Conservation (phyloP, 2,888 invertebrate genomes). For the Cryptocephalus moraei region DNA sequence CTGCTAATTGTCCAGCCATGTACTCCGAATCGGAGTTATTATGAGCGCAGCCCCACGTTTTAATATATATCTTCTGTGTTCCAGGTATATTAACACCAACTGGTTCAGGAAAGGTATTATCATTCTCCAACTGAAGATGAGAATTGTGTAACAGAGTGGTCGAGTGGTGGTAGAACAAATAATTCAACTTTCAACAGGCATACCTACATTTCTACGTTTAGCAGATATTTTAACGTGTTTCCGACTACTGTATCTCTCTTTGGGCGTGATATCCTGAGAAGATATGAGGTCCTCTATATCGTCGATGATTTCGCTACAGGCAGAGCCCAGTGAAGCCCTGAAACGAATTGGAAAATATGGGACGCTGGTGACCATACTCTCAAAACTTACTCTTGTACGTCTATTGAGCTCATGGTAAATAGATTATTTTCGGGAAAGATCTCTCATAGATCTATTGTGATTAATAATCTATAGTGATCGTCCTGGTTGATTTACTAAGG, state of each 20-base stretch:
- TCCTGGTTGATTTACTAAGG: no score
- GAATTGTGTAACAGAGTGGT: no score
- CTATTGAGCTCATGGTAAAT: no score
- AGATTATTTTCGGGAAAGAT: no score
- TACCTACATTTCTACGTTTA: conserved; percentile 15
- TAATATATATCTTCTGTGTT: conserved; percentile 72
- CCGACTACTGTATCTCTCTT: conserved; percentile 62
- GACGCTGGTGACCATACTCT: no score
- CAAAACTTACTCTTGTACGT: no score
- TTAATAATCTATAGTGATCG: no score
- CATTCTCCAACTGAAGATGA: not conserved
- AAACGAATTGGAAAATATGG: no score
- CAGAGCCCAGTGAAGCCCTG: conserved; percentile 1
- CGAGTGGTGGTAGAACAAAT: not conserved
- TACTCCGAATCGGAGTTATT: conserved; percentile 97
- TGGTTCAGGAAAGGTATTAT: conserved; percentile 9
- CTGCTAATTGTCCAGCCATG: conserved; percentile 90
- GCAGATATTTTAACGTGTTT: conserved; percentile 60
- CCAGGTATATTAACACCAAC: conserved; percentile 45
- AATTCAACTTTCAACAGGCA: not conserved
- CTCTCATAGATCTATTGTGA: no score
- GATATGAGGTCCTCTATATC: conserved; percentile 81
- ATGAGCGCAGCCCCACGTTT: conserved; percentile 98
- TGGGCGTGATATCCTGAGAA: conserved; percentile 68
- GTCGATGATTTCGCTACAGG: conserved; percentile 59